Conservation (phyloP, 2,113 vertebrate genomes). For the Melospiza melodia region DNA sequence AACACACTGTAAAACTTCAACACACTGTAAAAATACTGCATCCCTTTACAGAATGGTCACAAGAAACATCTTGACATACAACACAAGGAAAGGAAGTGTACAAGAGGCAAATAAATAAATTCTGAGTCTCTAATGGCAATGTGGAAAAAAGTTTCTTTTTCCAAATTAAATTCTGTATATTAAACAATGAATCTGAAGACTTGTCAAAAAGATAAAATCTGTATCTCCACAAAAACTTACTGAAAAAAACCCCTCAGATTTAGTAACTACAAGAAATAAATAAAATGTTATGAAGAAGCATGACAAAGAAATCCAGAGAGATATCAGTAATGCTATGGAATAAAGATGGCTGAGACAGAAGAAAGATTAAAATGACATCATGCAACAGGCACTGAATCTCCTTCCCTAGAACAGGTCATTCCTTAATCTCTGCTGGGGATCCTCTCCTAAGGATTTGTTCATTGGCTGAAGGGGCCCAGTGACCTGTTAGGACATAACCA, state of each 20-base stretch:
- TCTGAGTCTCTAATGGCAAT: not conserved
- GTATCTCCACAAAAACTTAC: not conserved
- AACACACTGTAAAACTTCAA: not conserved
- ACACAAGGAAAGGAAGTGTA: not conserved
- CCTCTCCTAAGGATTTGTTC: not conserved
- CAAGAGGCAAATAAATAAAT: not conserved
- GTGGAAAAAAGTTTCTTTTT: not conserved
- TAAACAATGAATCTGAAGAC: not conserved
- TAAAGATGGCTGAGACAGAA: not conserved
- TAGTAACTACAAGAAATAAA: not conserved
- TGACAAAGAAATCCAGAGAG: not conserved
- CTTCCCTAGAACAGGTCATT: not conserved
- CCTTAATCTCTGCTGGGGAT: not conserved
- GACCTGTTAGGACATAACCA: not conserved
- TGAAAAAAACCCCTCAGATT: not conserved
- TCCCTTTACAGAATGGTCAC: not conserved
- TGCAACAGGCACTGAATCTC: not conserved
- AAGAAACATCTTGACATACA: not conserved
- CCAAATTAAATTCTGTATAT: not conserved
- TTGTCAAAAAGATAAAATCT: not conserved
- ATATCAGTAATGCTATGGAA: not conserved
- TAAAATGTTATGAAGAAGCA: not conserved
- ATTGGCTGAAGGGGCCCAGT: not conserved
- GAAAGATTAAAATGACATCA: not conserved
- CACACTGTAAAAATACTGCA: not conserved